Percentiles rank a stretch among this genome's conserved stretches.
Conservation (phyloP, 2,888 invertebrate genomes). For the Agrilus cyanescens region DNA sequence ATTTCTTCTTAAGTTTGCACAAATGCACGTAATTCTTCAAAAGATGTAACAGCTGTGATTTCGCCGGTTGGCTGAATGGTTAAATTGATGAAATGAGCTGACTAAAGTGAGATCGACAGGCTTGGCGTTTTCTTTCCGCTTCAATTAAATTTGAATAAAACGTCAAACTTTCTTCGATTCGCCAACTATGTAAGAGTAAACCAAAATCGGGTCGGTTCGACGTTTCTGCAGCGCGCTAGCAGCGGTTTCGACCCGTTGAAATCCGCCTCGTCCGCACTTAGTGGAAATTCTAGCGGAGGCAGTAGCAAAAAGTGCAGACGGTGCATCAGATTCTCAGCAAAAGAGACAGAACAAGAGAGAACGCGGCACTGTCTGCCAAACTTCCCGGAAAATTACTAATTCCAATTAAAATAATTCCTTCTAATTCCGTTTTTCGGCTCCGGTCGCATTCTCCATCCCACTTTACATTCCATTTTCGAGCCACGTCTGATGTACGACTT, state of each 20-base stretch:
- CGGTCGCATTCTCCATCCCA: no score
- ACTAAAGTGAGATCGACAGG: constrained; percentile 2
- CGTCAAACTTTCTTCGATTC: constrained; percentile 7
- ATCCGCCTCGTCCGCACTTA: constrained; percentile 19
- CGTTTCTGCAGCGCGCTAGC: constrained; percentile 15
- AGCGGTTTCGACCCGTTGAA: constrained; percentile 17
- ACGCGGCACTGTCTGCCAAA: constrained; percentile 10
- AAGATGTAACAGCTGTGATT: no score
- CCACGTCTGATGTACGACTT: no score
- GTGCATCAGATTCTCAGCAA: constrained; percentile 21
- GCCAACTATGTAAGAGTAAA: no score
- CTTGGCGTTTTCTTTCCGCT: constrained; percentile 2
- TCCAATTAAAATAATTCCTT: constrained; percentile 21
- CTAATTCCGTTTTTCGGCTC: constrained; percentile 13
- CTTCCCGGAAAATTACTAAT: constrained; percentile 20
- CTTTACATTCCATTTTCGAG: no score
- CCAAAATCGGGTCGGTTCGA: constrained; percentile 4
- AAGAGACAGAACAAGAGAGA: neutral
- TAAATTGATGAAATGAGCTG: no score
- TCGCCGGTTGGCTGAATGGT: no score
- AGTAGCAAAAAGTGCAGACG: constrained; percentile 20
- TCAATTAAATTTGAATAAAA: constrained; percentile 16
- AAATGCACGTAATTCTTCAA: no score
- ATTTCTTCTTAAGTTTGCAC: no score
- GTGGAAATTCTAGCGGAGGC: constrained; percentile 10